Evolutionary conservation across 1,140 invertebrate genomes (phyloP).

Genomic region (Drosophila pruinosa): DNA sequence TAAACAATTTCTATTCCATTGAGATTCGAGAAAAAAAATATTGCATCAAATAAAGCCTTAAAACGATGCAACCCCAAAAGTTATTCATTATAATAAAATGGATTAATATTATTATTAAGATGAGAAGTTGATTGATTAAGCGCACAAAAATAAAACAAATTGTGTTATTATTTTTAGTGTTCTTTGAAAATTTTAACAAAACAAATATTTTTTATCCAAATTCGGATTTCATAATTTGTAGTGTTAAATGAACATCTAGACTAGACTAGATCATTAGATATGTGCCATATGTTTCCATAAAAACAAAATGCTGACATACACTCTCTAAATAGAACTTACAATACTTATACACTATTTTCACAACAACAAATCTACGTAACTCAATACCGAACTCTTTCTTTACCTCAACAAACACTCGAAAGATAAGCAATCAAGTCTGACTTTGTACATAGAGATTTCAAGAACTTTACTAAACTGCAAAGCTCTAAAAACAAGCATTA

Average conservation of each 20-base stretch:
- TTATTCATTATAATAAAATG: conserved; percentile 29
- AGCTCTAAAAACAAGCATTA: conserved; percentile 18
- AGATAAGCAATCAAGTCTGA: conserved; percentile 78
- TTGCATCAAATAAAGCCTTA: conserved; percentile 52
- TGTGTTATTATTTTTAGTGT: conserved; percentile 60
- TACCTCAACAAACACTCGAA: conserved; percentile 69
- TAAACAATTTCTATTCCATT: conserved; percentile 32
- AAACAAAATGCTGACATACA: conserved; percentile 21
- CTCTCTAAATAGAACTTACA: background rate
- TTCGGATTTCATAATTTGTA: conserved; percentile 15
- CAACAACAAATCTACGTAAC: conserved; percentile 38
- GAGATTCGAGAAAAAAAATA: background rate
- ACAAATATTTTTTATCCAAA: conserved; percentile 1
- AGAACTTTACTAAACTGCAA: conserved; percentile 52
- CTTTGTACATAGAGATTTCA: conserved; percentile 79
- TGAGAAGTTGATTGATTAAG: conserved; percentile 36
- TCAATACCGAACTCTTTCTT: conserved; percentile 65
- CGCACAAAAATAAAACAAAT: conserved; percentile 55
- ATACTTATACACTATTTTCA: conserved; percentile 32
- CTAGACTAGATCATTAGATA: conserved; percentile 27
- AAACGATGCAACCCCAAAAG: conserved; percentile 31
- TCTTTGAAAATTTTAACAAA: background rate
- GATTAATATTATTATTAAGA: conserved; percentile 18
- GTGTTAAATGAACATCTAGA: background rate
- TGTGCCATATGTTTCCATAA: conserved; percentile 8